These are phyloP conservation scores for Acyrthosiphon pisum DNA, from an alignment of 1,140 invertebrate species.

Conservation along the genomic window DNA sequence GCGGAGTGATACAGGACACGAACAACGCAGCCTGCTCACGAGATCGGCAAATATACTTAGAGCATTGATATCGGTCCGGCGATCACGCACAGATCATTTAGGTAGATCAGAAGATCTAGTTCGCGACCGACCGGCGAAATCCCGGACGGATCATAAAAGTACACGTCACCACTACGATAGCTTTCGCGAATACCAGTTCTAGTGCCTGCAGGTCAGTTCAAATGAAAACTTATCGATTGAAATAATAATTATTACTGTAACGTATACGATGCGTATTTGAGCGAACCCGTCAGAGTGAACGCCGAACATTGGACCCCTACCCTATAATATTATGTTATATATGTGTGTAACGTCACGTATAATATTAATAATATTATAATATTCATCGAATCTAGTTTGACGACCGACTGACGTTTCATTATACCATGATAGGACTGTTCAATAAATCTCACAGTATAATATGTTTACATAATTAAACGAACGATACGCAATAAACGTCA, in stretches of 20 bases:
- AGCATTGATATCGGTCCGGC: too few species aligned
- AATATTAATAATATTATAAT: conserved; percentile 22
- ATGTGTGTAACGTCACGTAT: not conserved
- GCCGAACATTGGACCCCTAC: not conserved
- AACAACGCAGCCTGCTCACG: too few species aligned
- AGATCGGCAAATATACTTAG: too few species aligned
- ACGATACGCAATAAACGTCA: conserved; percentile 45
- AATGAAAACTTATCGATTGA: not conserved
- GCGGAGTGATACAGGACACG: too few species aligned
- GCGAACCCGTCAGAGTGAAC: not conserved
- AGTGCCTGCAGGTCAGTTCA: too few species aligned
- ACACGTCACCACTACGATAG: not conserved
- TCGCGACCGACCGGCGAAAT: not conserved
- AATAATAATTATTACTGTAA: not conserved
- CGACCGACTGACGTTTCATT: not conserved
- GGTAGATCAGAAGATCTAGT: too few species aligned
- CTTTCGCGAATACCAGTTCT: too few species aligned
- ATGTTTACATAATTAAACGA: conserved; percentile 36
- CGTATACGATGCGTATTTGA: not conserved
- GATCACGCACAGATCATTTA: too few species aligned
- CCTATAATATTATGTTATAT: not conserved
- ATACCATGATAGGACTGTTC: conserved; percentile 2
- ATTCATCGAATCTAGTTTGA: conserved; percentile 21
- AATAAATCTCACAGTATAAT: not conserved
- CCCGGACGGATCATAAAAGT: not conserved